These are phyloP conservation scores for Cyanistes caeruleus DNA, from an alignment of 2,113 vertebrate species.

Conservation along the genomic window DNA sequence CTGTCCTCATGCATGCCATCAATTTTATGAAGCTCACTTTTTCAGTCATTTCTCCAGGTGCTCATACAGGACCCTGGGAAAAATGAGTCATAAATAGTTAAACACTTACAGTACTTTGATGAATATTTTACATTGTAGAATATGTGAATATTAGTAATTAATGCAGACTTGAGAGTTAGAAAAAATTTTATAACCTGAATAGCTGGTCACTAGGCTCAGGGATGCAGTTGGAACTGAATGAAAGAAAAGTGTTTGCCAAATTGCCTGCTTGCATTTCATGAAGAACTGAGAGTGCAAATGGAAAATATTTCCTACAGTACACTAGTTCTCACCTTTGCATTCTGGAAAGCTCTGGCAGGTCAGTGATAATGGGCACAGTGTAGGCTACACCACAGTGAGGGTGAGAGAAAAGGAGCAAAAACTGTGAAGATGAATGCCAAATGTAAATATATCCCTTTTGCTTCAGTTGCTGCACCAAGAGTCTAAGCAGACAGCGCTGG, in stretches of 20 bases:
- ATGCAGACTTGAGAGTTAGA: slow-evolving; percentile 59
- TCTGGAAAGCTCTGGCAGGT: not conserved
- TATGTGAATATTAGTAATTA: slow-evolving; percentile 76
- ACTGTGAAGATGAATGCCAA: not conserved
- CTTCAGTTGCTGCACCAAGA: not conserved
- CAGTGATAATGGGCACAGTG: not conserved
- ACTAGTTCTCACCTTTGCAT: not conserved
- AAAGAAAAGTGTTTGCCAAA: not conserved
- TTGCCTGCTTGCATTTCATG: not conserved
- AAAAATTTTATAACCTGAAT: slow-evolving; percentile 72
- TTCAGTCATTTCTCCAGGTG: slow-evolving; percentile 47
- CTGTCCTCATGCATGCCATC: not conserved
- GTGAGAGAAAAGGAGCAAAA: not conserved
- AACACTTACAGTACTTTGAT: slow-evolving; percentile 48
- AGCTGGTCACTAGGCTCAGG: slow-evolving; percentile 75
- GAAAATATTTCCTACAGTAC: not conserved
- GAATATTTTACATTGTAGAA: slow-evolving; percentile 70
- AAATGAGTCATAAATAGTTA: slow-evolving; percentile 62
- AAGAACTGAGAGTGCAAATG: not conserved
- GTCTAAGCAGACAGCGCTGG: not conserved
- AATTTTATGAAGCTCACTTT: slow-evolving; percentile 21
- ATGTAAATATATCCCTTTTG: not conserved
- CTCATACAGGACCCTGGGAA: not conserved
- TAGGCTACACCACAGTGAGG: not conserved
- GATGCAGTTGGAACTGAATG: not conserved